Conservation (phyloP, 2,888 invertebrate genomes). For the Caenorhabditis panamensis region DNA sequence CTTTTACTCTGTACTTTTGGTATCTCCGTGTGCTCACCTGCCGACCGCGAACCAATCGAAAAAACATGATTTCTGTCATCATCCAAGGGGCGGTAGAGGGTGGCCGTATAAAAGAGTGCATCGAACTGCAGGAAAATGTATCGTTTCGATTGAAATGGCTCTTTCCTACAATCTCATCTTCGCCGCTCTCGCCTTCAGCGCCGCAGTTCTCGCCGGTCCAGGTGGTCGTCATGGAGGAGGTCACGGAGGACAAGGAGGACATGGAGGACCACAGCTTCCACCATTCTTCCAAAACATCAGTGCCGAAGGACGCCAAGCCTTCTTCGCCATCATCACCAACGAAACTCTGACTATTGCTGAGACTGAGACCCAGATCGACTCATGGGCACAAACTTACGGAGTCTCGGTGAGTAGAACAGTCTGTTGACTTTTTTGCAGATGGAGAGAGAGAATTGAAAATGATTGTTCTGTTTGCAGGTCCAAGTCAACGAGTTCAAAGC, state of each 20-base stretch:
- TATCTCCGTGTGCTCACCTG: conserved; percentile 56
- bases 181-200: conserved; percentile 30
- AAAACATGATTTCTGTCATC: conserved; percentile 56
- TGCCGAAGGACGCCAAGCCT: conserved; percentile 42
- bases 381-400: conserved; percentile 50
- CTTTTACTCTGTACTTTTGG: conserved; percentile 31
- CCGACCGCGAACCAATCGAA: conserved; percentile 27
- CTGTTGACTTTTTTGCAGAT: no score
- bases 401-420: conserved; percentile 32
- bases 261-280: conserved; percentile 32
- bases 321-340: conserved; percentile 48
- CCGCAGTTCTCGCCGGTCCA: conserved; percentile 28
- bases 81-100: not conserved
- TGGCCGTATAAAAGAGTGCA: conserved; percentile 34
- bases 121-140: not conserved
- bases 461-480: conserved; percentile 5
- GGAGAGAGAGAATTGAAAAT: no score
- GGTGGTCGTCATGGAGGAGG: conserved; percentile 41
- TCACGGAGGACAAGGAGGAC: conserved; percentile 33
- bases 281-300: conserved; percentile 54
- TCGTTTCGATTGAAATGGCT: conserved; percentile 47
- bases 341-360: conserved; percentile 31
- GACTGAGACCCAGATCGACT: conserved; percentile 30
- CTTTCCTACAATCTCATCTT: conserved; percentile 38
- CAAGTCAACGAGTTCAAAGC: conserved; percentile 37